Percentiles rank a stretch among this genome's conserved stretches.
phyloP scores from a whole-genome alignment of 2,888 invertebrate species.

The Caenorhabditis becei region DNA sequence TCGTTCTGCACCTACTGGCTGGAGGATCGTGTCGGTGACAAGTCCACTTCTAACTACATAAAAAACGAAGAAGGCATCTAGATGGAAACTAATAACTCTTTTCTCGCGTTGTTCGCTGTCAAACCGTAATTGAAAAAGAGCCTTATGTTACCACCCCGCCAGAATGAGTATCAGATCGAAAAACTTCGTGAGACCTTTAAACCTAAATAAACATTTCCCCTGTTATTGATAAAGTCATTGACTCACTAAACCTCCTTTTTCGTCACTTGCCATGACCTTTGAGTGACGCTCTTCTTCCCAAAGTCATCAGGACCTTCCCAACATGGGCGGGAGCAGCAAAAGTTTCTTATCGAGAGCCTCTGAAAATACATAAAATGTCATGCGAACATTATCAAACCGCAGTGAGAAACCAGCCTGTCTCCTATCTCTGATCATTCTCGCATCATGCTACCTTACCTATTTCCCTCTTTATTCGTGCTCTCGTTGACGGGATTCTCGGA shows the following conservation, averaged over 20 bases:
- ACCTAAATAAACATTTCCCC: slow-evolving; percentile 2
- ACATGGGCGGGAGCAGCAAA: slow-evolving; percentile 32
- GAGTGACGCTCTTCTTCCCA: not conserved
- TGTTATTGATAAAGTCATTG: too few relatives aligned
- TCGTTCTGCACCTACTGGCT: slow-evolving; percentile 73
- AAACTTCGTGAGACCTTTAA: slow-evolving; percentile 16
- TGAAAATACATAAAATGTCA: slow-evolving; percentile 35
- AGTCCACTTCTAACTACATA: slow-evolving; percentile 64
- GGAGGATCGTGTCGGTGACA: slow-evolving; percentile 65
- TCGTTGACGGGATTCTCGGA: slow-evolving; percentile 25
- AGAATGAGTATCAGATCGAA: not conserved
- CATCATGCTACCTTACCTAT: slow-evolving; percentile 11
- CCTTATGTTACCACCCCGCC: not conserved
- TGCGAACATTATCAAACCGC: slow-evolving; percentile 42
- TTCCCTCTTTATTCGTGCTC: not conserved
- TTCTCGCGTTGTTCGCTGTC: slow-evolving; percentile 25
- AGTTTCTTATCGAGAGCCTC: slow-evolving; percentile 23
- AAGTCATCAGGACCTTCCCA: slow-evolving; percentile 18
- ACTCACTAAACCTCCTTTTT: slow-evolving; percentile 16
- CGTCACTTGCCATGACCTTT: not conserved
- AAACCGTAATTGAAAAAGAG: not conserved
- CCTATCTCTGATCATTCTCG: slow-evolving; percentile 14
- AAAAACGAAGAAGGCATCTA: slow-evolving; percentile 37
- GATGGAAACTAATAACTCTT: not conserved
- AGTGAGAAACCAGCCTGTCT: slow-evolving; percentile 21